These are phyloP conservation scores for Torymus auratus DNA, from an alignment of 2,888 invertebrate genomes.

Conservation along the genomic window DNA sequence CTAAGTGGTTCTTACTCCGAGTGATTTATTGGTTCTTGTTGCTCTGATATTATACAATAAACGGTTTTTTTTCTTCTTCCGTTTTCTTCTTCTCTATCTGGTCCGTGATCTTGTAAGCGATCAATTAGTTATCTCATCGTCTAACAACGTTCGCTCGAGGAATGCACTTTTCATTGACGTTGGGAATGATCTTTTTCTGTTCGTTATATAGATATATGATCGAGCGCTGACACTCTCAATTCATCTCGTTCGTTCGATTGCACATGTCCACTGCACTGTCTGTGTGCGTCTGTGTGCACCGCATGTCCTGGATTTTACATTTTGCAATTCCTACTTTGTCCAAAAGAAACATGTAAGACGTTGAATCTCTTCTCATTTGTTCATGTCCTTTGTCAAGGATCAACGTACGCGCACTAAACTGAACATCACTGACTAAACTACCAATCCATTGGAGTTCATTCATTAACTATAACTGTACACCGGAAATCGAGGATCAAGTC, in stretches of 20 bases:
- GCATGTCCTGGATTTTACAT: slow-evolving; percentile 26
- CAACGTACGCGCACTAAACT: slow-evolving; percentile 8
- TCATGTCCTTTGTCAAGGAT: neutral
- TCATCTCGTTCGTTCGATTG: slow-evolving; percentile 42
- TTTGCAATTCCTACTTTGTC: slow-evolving; percentile 1
- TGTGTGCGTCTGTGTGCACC: neutral
- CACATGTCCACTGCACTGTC: slow-evolving; percentile 1
- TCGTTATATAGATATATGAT: neutral
- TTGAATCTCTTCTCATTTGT: slow-evolving; percentile 18
- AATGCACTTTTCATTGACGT: slow-evolving; percentile 47
- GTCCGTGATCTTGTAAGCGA: neutral
- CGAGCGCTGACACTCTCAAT: slow-evolving; percentile 12
- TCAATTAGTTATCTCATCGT: neutral
- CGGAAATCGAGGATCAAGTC: no score
- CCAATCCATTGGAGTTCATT: neutral
- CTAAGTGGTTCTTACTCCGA: neutral
- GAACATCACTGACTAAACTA: neutral
- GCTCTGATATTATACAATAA: slow-evolving; percentile 6
- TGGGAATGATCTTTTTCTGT: slow-evolving; percentile 48
- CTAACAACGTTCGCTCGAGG: slow-evolving; percentile 37
- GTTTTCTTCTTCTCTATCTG: neutral
- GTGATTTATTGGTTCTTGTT: slow-evolving; percentile 1
- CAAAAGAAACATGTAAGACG: no score
- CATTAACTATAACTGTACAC: neutral
- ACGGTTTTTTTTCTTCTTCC: no score